phyloP scores from a whole-genome alignment of 2,113 vertebrate species.

The Forbesichthys papilliferus region DNA sequence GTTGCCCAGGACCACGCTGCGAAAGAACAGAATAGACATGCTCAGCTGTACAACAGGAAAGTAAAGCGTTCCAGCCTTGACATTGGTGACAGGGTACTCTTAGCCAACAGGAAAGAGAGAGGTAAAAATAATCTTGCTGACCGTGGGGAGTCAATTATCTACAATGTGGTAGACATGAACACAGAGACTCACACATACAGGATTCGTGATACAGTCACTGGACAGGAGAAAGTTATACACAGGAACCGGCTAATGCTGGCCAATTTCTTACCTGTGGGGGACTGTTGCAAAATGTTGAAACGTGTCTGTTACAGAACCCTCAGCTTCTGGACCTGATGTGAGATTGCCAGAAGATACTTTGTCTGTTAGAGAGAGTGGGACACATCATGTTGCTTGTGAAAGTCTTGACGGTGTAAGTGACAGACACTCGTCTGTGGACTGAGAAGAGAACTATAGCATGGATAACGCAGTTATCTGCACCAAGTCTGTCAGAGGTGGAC shows the following conservation, averaged over 20 bases:
- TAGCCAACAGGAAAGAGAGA: constrained; percentile 29
- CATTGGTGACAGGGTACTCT: constrained; percentile 20
- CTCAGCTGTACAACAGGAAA: constrained; percentile 36
- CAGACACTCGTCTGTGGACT: too few relatives aligned
- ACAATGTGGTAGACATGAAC: constrained; percentile 15
- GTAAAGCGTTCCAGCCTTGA: constrained; percentile 14
- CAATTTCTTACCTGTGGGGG: constrained; percentile 10
- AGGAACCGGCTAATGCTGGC: constrained; percentile 21
- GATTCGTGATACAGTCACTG: neutral
- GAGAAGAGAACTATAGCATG: too few relatives aligned
- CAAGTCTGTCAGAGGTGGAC: neutral
- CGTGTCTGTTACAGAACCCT: neutral
- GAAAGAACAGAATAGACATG: constrained; percentile 30
- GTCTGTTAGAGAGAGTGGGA: too few relatives aligned
- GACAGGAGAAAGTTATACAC: constrained; percentile 7
- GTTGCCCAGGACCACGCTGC: constrained; percentile 25
- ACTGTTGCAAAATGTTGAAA: neutral
- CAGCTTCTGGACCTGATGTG: neutral
- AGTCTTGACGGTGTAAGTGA: too few relatives aligned
- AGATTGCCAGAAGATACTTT: too few relatives aligned
- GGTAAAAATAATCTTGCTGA: constrained; percentile 34
- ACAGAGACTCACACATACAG: constrained; percentile 7
- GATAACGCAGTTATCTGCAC: neutral
- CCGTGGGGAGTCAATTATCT: constrained; percentile 27
- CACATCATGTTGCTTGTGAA: too few relatives aligned